Evolutionary conservation across 2,797 vertebrate species (phyloP).

Genomic region (Morelia viridis): DNA sequence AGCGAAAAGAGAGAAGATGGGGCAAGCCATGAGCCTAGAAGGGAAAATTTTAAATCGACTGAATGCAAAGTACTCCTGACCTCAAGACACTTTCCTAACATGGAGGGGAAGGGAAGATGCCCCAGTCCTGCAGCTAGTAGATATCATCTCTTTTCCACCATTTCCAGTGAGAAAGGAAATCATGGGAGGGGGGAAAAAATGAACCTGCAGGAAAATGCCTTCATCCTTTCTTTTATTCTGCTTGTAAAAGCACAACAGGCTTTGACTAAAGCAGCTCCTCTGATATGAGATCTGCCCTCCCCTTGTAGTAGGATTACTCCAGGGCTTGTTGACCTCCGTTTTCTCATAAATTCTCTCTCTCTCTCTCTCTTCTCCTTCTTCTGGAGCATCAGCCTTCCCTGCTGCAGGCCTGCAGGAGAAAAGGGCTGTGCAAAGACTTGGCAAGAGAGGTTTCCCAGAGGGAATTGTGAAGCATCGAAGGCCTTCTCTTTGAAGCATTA

Average conservation of each 20-base stretch:
- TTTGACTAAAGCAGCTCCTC: background rate
- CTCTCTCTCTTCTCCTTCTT: background rate
- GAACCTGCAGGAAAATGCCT: background rate
- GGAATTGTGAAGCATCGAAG: background rate
- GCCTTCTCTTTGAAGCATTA: background rate
- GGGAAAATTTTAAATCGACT: background rate
- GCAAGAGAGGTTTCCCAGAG: background rate
- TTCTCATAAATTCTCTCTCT: background rate
- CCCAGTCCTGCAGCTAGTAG: background rate
- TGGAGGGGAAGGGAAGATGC: no score
- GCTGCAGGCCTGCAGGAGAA: background rate
- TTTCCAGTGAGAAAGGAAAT: background rate
- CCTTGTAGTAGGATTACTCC: background rate
- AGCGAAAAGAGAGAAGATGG: background rate
- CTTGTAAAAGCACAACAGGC: background rate
- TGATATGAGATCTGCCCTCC: background rate
- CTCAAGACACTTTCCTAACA: background rate
- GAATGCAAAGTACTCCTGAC: background rate
- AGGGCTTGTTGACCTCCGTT: background rate
- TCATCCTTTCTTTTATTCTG: background rate
- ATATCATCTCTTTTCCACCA: background rate
- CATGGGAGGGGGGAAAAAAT: background rate
- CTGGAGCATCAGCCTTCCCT: background rate
- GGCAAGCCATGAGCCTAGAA: background rate
- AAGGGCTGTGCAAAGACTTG: background rate